phyloP scores from a whole-genome alignment of 2,888 invertebrate species.

The Lasius fuliginosus region DNA sequence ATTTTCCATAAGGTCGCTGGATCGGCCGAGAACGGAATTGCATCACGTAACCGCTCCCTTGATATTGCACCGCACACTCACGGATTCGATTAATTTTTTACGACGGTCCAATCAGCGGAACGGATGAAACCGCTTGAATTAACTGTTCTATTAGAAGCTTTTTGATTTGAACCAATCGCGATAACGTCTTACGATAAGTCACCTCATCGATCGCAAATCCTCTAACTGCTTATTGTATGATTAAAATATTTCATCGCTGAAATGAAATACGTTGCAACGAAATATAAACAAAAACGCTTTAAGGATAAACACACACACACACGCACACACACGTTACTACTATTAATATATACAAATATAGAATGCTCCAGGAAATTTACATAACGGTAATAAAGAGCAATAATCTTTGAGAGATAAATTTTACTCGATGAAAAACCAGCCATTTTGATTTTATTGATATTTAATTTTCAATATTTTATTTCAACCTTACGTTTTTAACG shows the following conservation, averaged over 20 bases:
- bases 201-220: background rate
- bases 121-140: constrained; percentile 57
- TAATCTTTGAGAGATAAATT: background rate
- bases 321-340: background rate
- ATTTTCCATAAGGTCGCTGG: constrained; percentile 60
- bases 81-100: constrained; percentile 66
- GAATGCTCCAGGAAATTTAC: background rate
- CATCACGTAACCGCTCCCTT: constrained; percentile 62
- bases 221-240: background rate
- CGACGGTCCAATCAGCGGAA: constrained; percentile 52
- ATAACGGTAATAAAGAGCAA: background rate
- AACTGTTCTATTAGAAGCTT: constrained; percentile 60
- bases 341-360: background rate
- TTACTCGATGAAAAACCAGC: background rate
- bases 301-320: background rate
- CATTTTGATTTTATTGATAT: background rate
- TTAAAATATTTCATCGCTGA: background rate
- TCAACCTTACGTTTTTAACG: too few species aligned
- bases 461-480: background rate
- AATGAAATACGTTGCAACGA: background rate
- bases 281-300: background rate
- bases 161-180: constrained; percentile 13
- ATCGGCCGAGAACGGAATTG: constrained; percentile 59
- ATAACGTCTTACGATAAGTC: constrained; percentile 34
- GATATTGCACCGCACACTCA: constrained; percentile 47